Evolutionary conservation across 2,888 invertebrate genomes (phyloP), one percentile per base, ranked within the genome.

Genomic region (Zelleria hepariella): DNA sequence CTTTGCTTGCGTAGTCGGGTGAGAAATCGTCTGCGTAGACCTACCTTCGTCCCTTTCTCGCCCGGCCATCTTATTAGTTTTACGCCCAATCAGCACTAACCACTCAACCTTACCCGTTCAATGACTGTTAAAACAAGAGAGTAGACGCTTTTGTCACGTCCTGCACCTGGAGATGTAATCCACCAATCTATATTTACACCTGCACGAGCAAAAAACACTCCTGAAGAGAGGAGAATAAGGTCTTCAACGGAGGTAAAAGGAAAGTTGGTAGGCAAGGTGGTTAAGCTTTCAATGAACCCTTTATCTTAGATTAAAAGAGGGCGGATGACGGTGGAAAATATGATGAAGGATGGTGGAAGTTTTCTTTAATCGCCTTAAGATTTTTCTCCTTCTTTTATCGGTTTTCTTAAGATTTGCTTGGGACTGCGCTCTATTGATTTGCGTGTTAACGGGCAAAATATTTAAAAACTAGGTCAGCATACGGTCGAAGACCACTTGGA

Each of bases 251-350:
- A 48, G 65, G 47, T 55, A 8, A 59, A 56, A 4, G 5, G 63
- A 66, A 62, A 61, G 66, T 61, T 49, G 61, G 64, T 68, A 68
- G 75, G 77, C 76, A 73, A 72, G 80, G 79, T 74, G 78, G 80
- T 82, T 84, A 82, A 81, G 82, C 75, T 82, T 82, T 85, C 85
- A 82, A 86, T 85, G 81, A 80, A 82, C 78, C 80, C 82, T 86
- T 86, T 86, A 86, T 86, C 85, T 86, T 74, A 85, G 86, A 86
- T 86, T 85, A 86, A 85, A 85, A 86, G 83, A 73, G 72, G 78
- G 75, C 2, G 18, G 55, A 27, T 55, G 32, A 27, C 8, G 18
- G 2, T n/a, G 53, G 20, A 55, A 18, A 55, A 55, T 55, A 2
- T 24, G 49, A 10, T 23, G 55, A 42, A 21, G 15, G 55, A 32